Evolutionary conservation across 2,888 invertebrate species (phyloP).

Genomic region (Pristionchus fissidentatus): DNA sequence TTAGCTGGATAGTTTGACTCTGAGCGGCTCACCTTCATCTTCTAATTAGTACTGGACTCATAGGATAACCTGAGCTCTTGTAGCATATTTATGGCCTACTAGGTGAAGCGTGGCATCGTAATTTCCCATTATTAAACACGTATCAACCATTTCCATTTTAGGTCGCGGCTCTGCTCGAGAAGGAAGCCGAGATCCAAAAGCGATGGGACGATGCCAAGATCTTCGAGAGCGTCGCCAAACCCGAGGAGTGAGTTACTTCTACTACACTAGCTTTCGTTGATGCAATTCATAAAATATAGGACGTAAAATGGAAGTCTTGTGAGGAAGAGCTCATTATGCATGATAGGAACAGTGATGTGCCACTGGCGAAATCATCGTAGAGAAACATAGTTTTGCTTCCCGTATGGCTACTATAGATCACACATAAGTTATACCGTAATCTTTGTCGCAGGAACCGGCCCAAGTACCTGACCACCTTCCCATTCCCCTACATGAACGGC

Average conservation of each 20-base stretch:
- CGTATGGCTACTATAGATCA: background rate
- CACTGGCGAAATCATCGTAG: background rate
- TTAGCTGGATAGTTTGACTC: too few species aligned
- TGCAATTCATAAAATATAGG: background rate
- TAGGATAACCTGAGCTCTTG: too few species aligned
- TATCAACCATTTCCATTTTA: constrained; percentile 76
- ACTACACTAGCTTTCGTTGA: background rate
- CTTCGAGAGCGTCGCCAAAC: constrained; percentile 87
- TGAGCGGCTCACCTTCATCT: too few species aligned
- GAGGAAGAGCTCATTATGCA: background rate
- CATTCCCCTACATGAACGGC: constrained; percentile 99
- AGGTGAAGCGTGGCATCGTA: too few species aligned
- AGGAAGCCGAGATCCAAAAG: constrained; percentile 88
- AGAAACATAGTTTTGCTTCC: background rate
- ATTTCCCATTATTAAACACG: too few species aligned
- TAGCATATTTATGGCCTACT: too few species aligned
- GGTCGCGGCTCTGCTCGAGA: constrained; percentile 90
- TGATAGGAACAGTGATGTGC: background rate
- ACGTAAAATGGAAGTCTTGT: background rate
- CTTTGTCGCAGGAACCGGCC: constrained; percentile 56
- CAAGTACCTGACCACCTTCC: constrained; percentile 94
- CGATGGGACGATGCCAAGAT: constrained; percentile 88
- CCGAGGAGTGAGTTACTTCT: constrained; percentile 75
- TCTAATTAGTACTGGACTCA: too few species aligned
- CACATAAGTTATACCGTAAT: background rate